Evolutionary conservation across 2,113 vertebrate species (phyloP).

Genomic region (Ceyx margarethae): DNA sequence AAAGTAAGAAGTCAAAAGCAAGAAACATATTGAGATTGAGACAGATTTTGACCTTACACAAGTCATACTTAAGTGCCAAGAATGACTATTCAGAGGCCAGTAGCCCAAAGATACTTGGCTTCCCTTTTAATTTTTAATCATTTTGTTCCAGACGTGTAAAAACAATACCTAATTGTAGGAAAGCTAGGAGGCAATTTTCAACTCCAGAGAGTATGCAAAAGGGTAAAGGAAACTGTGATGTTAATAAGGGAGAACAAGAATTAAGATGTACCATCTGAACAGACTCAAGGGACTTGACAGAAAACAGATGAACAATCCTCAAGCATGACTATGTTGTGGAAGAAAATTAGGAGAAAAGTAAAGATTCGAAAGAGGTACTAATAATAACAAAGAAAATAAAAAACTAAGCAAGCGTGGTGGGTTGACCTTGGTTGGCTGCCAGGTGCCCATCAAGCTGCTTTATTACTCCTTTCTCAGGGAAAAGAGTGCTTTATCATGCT

Average conservation of each 20-base stretch:
- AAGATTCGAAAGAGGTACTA: neutral
- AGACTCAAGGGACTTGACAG: neutral
- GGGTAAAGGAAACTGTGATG: slow-evolving; percentile 22
- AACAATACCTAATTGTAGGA: slow-evolving; percentile 34
- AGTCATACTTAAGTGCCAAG: neutral
- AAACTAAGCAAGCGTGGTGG: neutral
- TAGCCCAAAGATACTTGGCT: slow-evolving; percentile 24
- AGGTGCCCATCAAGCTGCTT: neutral
- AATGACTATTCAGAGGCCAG: slow-evolving; percentile 2
- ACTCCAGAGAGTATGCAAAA: slow-evolving; percentile 23
- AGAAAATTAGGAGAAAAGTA: slow-evolving; percentile 26
- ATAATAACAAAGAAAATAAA: neutral
- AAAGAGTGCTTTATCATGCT: neutral
- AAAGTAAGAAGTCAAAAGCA: neutral
- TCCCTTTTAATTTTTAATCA: neutral
- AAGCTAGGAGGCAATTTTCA: slow-evolving; percentile 2
- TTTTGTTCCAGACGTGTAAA: neutral
- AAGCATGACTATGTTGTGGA: neutral
- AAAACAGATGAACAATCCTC: neutral
- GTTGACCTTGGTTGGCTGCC: neutral
- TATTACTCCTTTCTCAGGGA: neutral
- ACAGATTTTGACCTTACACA: slow-evolving; percentile 25
- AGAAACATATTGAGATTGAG: neutral
- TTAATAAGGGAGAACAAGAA: neutral
- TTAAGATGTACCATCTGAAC: neutral